Percentiles rank a stretch among this genome's conserved stretches.
phyloP scores from a whole-genome alignment of 2,113 vertebrate genomes.

The Bagarius yarrelli region DNA sequence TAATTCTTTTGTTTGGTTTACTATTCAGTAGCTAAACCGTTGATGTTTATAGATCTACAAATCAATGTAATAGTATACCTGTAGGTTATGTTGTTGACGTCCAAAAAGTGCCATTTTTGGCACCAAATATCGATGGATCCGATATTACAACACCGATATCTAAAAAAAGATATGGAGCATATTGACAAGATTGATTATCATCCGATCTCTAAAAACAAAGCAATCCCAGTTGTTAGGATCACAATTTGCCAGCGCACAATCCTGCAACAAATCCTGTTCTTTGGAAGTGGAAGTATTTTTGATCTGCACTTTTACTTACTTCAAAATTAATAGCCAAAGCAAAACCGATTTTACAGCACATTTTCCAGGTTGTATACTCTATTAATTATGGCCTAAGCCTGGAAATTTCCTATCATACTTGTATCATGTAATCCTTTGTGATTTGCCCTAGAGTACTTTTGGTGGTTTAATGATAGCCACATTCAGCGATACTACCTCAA shows the following conservation, averaged over 20 bases:
- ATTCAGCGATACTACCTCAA: not conserved
- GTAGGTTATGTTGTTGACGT: not conserved
- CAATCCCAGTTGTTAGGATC: not conserved
- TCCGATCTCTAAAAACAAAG: too few relatives aligned
- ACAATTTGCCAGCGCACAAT: not conserved
- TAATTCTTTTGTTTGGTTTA: not conserved
- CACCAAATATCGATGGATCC: too few relatives aligned
- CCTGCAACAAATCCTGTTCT: not conserved
- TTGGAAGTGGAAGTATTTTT: not conserved
- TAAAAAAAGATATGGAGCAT: too few relatives aligned
- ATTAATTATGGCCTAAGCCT: not conserved
- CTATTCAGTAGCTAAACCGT: not conserved
- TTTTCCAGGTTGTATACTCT: slow-evolving; percentile 1
- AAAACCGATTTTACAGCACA: not conserved
- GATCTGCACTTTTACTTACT: not conserved
- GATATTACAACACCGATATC: too few relatives aligned
- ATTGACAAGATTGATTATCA: too few relatives aligned
- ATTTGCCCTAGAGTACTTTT: not conserved
- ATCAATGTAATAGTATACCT: not conserved
- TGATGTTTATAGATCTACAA: not conserved
- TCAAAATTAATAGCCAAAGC: not conserved
- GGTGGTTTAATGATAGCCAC: not conserved
- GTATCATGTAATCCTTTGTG: not conserved
- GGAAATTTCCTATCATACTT: not conserved
- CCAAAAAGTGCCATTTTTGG: too few relatives aligned